A percentile compares a stretch with the other conserved stretches of the same genome.
Evolutionary conservation across 2,113 vertebrate genomes (phyloP).

Genomic region (Oreochromis spilurus): DNA sequence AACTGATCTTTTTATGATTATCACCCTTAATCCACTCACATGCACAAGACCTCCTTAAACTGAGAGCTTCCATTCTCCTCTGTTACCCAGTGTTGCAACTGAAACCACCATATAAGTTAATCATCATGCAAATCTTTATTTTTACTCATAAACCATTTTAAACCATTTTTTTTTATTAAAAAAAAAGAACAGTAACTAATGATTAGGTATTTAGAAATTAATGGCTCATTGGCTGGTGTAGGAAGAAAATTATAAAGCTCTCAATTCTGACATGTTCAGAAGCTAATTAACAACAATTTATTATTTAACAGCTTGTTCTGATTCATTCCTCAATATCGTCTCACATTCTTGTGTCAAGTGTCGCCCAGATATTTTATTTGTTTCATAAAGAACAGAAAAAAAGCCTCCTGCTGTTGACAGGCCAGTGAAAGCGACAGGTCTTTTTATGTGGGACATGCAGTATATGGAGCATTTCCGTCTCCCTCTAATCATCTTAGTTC

Average conservation of each 20-base stretch:
- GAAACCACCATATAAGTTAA: background rate
- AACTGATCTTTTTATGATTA: background rate
- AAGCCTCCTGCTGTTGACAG: background rate
- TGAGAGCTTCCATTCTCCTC: background rate
- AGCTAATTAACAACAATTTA: background rate
- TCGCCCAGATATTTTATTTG: background rate
- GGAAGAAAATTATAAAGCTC: background rate
- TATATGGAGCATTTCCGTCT: constrained; percentile 31
- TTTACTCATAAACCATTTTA: background rate
- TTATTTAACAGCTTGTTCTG: background rate
- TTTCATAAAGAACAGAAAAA: background rate
- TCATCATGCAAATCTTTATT: background rate
- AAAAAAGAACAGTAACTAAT: background rate
- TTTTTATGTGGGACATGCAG: background rate
- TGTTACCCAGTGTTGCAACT: background rate
- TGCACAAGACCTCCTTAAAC: background rate
- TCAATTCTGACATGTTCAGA: background rate
- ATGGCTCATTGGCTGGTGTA: background rate
- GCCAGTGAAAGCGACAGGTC: background rate
- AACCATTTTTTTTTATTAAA: background rate
- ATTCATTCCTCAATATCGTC: background rate
- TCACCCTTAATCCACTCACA: background rate
- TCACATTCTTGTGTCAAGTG: background rate
- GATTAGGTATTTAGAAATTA: background rate
- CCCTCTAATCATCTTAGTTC: constrained; percentile 35